Evolutionary conservation across 1,140 invertebrate genomes (phyloP).

Genomic region (Apis mellifera): Amel_HAv3.1 CM009937.2:11886501-11887000

Average conservation of each 20-base stretch:
- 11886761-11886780: conserved; percentile 16
- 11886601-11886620: neutral
- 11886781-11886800: conserved; percentile 44
- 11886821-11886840: neutral
- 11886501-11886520: too few species aligned
- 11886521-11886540: too few species aligned
- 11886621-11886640: neutral
- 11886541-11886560: neutral
- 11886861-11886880: conserved; percentile 12
- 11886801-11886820: conserved; percentile 27
- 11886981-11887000: conserved; percentile 66
- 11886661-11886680: conserved; percentile 30
- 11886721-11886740: conserved; percentile 22
- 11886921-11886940: conserved; percentile 61
- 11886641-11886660: neutral
- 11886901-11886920: conserved; percentile 56
- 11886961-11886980: conserved; percentile 54
- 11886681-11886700: conserved; percentile 28
- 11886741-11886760: conserved; percentile 30
- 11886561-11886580: conserved; percentile 1
- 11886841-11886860: conserved; percentile 30
- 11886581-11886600: too few species aligned
- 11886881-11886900: conserved; percentile 48
- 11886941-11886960: conserved; percentile 76
- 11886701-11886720: conserved; percentile 26